Conservation (phyloP, 1,140 invertebrate genomes). For the Maconellicoccus hirsutus region DNA sequence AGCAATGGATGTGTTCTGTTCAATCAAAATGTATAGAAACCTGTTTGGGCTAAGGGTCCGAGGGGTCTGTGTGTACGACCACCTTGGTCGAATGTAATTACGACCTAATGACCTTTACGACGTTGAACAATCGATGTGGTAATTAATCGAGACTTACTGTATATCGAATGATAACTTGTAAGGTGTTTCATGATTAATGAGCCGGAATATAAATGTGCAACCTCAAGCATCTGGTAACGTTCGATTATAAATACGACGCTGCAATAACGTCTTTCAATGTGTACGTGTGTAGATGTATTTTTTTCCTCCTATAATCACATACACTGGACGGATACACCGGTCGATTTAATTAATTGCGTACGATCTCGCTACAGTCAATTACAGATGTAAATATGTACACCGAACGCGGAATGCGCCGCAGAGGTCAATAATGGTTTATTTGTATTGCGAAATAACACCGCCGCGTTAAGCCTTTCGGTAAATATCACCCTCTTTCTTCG, state of each 20-base stretch:
- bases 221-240: slow-evolving; percentile 2
- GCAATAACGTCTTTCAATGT: too few relatives aligned
- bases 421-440: too few relatives aligned
- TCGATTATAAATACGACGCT: too few relatives aligned
- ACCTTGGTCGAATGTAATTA: background rate
- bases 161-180: slow-evolving; percentile 9
- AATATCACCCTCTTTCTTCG: too few relatives aligned
- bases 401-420: background rate
- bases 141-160: slow-evolving; percentile 4
- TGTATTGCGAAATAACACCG: too few relatives aligned
- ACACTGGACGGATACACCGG: background rate
- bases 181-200: slow-evolving; percentile 9
- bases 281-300: too few relatives aligned
- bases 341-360: background rate
- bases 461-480: too few relatives aligned
- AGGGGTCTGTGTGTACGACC: background rate
- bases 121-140: slow-evolving; percentile 7
- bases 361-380: background rate
- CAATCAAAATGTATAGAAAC: too few relatives aligned
- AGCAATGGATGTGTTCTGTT: too few relatives aligned
- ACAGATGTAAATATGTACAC: background rate
- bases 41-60: background rate
- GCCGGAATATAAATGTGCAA: background rate
- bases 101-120: slow-evolving; percentile 7
- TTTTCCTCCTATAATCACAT: background rate